A percentile compares a stretch with the other conserved stretches of the same genome.
These are phyloP conservation scores for Parauchenoglanis punctatus DNA, from an alignment of 2,797 vertebrate species.

Conservation along the genomic window DNA sequence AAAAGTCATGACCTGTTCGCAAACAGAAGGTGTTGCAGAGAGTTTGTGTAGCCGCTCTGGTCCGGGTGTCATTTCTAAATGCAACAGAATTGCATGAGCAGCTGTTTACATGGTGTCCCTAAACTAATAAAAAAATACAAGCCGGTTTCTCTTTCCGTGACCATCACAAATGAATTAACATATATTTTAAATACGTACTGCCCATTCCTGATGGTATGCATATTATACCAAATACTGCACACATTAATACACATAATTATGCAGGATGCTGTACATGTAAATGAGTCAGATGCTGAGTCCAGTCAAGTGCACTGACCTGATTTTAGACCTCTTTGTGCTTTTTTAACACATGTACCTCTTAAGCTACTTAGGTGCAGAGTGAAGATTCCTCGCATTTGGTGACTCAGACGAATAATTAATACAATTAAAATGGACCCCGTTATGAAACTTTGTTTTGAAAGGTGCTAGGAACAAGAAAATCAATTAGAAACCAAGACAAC, in stretches of 20 bases:
- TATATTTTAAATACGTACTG: not conserved
- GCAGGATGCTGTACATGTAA: not conserved
- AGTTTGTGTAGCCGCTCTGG: not conserved
- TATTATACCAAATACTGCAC: not conserved
- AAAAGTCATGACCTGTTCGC: not conserved
- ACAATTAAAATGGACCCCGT: not conserved
- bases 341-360: not conserved
- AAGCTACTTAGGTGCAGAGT: not conserved
- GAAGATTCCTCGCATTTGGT: not conserved
- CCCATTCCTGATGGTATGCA: not conserved
- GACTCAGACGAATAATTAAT: constrained; percentile 9
- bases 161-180: not conserved
- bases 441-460: not conserved
- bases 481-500: not conserved
- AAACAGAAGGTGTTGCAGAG: not conserved
- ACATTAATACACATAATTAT: not conserved
- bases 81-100: not conserved
- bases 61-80: not conserved
- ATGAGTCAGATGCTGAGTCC: constrained; percentile 12
- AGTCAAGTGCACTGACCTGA: constrained; percentile 23
- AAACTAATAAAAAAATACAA: not conserved
- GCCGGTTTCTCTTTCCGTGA: not conserved
- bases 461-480: not conserved
- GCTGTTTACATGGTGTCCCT: not conserved
- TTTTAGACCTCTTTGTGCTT: constrained; percentile 11